Percentiles rank a stretch among this genome's conserved stretches.
Evolutionary conservation across 1,140 invertebrate genomes (phyloP).

Genomic region (Lepidostoma basale): DNA sequence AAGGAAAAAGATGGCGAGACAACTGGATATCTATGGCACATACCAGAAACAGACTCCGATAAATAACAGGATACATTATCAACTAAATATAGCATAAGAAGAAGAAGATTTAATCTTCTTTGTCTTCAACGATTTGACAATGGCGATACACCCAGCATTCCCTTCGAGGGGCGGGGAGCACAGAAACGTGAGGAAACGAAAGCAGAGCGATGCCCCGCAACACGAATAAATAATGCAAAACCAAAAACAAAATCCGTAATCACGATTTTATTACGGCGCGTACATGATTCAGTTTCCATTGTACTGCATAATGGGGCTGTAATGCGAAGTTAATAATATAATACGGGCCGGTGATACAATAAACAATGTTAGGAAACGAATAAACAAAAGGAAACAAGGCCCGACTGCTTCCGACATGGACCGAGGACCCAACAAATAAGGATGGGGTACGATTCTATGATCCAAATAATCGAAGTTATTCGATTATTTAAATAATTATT

Average conservation of each 20-base stretch:
- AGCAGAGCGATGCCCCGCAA: background rate
- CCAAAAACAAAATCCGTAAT: background rate
- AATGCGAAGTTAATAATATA: constrained; percentile 1
- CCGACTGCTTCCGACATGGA: background rate
- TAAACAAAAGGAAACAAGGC: background rate
- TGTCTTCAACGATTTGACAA: no score
- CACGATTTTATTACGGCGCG: constrained; percentile 11
- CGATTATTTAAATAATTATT: no score
- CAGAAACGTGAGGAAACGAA: constrained; percentile 9
- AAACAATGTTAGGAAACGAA: constrained; percentile 4
- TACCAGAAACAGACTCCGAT: no score
- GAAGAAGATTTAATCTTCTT: no score
- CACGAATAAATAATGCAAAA: constrained; percentile 1
- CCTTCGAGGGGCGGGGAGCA: background rate
- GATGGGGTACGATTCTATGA: no score
- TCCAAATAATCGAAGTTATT: no score
- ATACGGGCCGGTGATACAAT: constrained; percentile 5
- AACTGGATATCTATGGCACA: no score
- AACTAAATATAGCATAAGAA: no score
- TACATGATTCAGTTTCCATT: constrained; percentile 2
- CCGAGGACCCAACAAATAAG: no score
- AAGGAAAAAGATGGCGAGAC: no score
- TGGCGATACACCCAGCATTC: no score
- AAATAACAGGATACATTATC: no score
- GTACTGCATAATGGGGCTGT: background rate